Conservation (phyloP, 2,113 vertebrate genomes). For the Ibidorhyncha struthersii region DNA sequence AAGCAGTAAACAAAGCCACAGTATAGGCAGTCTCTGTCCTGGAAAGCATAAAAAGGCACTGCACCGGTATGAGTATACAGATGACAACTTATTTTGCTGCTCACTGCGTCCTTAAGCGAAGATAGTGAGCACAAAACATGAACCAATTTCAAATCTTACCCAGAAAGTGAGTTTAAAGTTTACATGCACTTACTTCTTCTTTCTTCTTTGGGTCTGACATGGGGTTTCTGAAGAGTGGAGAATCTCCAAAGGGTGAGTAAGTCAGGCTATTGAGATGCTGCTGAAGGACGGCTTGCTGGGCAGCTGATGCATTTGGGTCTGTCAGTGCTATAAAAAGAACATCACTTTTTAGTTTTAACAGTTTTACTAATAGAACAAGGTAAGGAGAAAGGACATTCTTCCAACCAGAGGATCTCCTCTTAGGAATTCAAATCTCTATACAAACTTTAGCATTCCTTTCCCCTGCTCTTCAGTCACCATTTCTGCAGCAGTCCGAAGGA, state of each 20-base stretch:
- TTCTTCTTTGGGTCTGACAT: slow-evolving; percentile 96
- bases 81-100: fast-evolving
- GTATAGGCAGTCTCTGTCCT: too few relatives aligned
- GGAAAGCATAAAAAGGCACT: not conserved
- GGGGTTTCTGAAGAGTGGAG: slow-evolving; percentile 93
- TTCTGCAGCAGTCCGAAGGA: not conserved
- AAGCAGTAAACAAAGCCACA: too few relatives aligned
- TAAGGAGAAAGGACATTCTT: not conserved
- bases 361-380: not conserved
- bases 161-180: fast-evolving
- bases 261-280: slow-evolving; percentile 91
- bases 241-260: slow-evolving; percentile 93
- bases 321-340: slow-evolving; percentile 78
- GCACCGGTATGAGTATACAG: not conserved
- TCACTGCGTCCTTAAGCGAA: not conserved
- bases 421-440: too few relatives aligned
- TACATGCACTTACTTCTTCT: slow-evolving; percentile 82
- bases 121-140: fast-evolving
- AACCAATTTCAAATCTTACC: not conserved
- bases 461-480: too few relatives aligned
- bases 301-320: slow-evolving; percentile 84
- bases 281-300: slow-evolving; percentile 90
- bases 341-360: not conserved
- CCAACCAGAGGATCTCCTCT: not conserved
- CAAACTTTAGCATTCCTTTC: not conserved